Evolutionary conservation across 2,888 invertebrate species (phyloP), one percentile per base, ranked within the genome.

Genomic region (Agrotis puta): DNA sequence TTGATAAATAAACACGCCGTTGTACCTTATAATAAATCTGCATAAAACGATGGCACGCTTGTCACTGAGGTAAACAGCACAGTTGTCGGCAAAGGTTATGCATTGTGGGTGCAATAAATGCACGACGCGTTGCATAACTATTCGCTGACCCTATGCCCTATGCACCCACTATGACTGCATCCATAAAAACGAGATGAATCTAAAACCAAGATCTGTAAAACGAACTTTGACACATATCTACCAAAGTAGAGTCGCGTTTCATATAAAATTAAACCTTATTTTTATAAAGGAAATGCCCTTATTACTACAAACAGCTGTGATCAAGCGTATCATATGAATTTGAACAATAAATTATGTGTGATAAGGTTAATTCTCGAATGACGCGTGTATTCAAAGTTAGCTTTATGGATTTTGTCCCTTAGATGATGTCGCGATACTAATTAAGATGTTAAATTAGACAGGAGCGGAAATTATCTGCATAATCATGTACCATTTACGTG

Each of bases 91-190:
- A 94, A 94, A 95, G 94, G 94, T 94, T 94, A 92, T 88, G 89
- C 87, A 90, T 90, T 92, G 92, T 91, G 82, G 89, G 86, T 90
- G 92, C 94, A 93, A 92, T 92, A 90, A 91, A 91, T 93, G 91
- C 92, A 90, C 88, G 87, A 88, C 81, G 80, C 74, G 81, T 95
- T 95, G 93, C 94, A 75, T 85, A 83, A 85, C 61, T n/a, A 73
- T 79, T 83, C 85, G 79, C 83, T 83, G 88, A 90, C 89, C 86
- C 88, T 86, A 85, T 89, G 92, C 90, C 92, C 91, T 92, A 90
- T 91, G 86, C 88, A 83, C 87, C 88, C 84, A 88, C 88, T 91
- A 83, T 87, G 83, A 87, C 81, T 77, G 84, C 82, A 86, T 86
- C 85, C 86, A 86, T 85, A 87, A 87, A 85, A 87, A 85, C 82